Evolutionary conservation across 2,797 vertebrate species (phyloP), one percentile per base, ranked within the genome.

Genomic region (Mus caroli): DNA sequence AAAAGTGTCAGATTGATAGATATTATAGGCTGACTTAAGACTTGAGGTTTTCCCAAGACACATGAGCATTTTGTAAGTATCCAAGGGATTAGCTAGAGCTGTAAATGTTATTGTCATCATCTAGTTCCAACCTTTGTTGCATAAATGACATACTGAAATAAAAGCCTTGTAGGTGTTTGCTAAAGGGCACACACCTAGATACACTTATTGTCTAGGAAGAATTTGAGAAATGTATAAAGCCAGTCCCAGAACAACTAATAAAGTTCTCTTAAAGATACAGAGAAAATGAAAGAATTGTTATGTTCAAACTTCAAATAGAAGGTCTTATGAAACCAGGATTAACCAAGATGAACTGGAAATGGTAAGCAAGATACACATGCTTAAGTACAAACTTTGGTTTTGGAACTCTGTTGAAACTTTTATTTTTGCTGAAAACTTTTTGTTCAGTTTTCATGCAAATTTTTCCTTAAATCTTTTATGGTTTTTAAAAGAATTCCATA

Each of bases 1-100:
- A 67, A 94, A 94, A 94, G 94, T 7, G 40, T 60, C 83, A 83
- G 22, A 62, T 91, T 89, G 69, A 19, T 92, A 26, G n/a, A 24
- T 91, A 78, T 91, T 87, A 56, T 34, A 92, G 75, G 8, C 37
- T 85, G 50, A 58, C 22, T 92, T 83, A 62, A 85, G 71, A 95
- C 92, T 67, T 91, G 34, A 96, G 60, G 7, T 93, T 95, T 96
- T 95, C 50, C 64, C 17, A 90, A 58, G 83, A 94, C 5, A 91
- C 22, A 54, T 46, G 58, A 67, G 75, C 86, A 62, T 85, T 75
- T 91, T 92, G 20, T 90, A 96, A 96, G 75, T 92, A 95, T 69
- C 28, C 17, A 89, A 96, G 28, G 75, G 67, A 91, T 90, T 90
- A 82, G 24, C 95, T 92, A 75, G 28, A 80, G 28, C n/a, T 92